These are phyloP conservation scores for Amblyopsis hoosieri DNA, from an alignment of 2,797 vertebrate species.

Conservation along the genomic window DNA sequence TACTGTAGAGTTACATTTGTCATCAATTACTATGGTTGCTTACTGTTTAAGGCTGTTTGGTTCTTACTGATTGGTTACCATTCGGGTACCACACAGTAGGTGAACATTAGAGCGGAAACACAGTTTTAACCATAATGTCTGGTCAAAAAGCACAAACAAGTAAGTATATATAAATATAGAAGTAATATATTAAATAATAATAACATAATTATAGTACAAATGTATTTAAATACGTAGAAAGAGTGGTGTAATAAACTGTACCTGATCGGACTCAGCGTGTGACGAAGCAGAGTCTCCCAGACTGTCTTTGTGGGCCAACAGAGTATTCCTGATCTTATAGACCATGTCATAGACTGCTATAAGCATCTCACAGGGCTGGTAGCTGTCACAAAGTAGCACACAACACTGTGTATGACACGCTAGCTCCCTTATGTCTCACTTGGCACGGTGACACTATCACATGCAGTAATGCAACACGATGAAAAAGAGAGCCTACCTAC, in stretches of 20 bases:
- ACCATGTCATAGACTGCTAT: conserved; percentile 79
- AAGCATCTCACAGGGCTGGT: conserved; percentile 79
- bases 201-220: neutral
- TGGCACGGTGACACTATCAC: neutral
- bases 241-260: conserved; percentile 37
- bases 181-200: too few species aligned
- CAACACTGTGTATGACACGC: neutral
- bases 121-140: too few species aligned
- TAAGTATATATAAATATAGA: too few species aligned
- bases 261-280: conserved; percentile 71
- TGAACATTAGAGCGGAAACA: too few species aligned
- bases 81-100: too few species aligned
- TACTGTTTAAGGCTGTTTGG: too few species aligned
- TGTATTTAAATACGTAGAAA: conserved; percentile 1
- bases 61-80: too few species aligned
- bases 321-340: conserved; percentile 78
- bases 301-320: conserved; percentile 78
- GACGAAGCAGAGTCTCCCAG: conserved; percentile 47
- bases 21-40: too few species aligned
- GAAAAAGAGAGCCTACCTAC: too few species aligned
- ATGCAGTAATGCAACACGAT: neutral
- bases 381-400: conserved; percentile 56
- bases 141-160: too few species aligned
- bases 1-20: too few species aligned
- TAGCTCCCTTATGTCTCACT: neutral